A percentile compares a stretch with the other conserved stretches of the same genome.
phyloP scores from a whole-genome alignment of 2,888 invertebrate genomes.

The Cheilosia soror region DNA sequence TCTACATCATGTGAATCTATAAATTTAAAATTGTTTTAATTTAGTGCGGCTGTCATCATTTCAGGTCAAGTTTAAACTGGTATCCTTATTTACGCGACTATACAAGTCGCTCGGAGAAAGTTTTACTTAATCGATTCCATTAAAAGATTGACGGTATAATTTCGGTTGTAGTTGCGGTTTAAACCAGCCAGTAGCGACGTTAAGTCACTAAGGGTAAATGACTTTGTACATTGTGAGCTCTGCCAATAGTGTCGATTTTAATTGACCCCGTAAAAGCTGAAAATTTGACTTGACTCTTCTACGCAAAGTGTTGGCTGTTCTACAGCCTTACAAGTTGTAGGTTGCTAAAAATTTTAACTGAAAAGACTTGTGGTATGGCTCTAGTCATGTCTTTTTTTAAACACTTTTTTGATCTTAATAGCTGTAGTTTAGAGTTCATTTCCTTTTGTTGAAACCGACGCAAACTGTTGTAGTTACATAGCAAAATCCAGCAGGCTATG shows the following conservation, averaged over 20 bases:
- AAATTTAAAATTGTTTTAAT: slow-evolving; percentile 13
- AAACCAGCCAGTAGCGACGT: neutral
- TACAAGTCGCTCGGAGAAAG: slow-evolving; percentile 44
- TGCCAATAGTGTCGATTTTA: neutral
- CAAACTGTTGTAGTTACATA: too few relatives aligned
- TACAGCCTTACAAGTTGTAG: neutral
- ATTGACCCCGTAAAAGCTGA: neutral
- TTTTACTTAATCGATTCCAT: slow-evolving; percentile 62
- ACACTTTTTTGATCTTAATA: too few relatives aligned
- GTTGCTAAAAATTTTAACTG: too few relatives aligned
- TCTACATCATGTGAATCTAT: slow-evolving; percentile 37
- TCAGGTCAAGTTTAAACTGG: slow-evolving; percentile 59
- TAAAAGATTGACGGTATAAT: slow-evolving; percentile 47
- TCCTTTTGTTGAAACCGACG: too few relatives aligned
- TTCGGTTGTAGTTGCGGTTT: slow-evolving; percentile 36
- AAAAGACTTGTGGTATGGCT: too few relatives aligned
- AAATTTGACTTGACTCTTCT: neutral
- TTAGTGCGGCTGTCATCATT: slow-evolving; percentile 49
- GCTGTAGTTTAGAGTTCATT: too few relatives aligned
- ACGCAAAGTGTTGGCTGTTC: neutral
- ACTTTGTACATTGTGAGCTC: neutral
- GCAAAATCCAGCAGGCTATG: too few relatives aligned
- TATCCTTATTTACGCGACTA: slow-evolving; percentile 16
- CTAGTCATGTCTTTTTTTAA: too few relatives aligned
- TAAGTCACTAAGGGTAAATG: neutral